Base-by-base conservation (phyloP, 2,113 vertebrate genomes). In the Megalops atlanticus region DNA sequence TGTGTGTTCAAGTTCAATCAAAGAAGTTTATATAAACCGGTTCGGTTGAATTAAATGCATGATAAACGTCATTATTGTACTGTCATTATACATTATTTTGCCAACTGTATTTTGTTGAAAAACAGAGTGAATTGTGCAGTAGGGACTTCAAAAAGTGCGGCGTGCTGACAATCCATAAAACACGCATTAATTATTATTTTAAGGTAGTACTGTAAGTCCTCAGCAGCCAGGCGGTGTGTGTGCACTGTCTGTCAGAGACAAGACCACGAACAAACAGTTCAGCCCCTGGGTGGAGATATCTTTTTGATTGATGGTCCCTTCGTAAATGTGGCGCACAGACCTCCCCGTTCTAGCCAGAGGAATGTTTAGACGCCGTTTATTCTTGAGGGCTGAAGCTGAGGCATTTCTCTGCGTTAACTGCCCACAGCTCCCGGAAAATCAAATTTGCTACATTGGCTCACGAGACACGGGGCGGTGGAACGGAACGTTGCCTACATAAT, bases 231-330 rank as follows among this genome's bases (percentile, higher is more conserved):
- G 79, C 69, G 45, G 79, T 2, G 79, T 35, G 18, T n/a, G 70
- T 18, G 21, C 47, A 33, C 36, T 21, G 43, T 43, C 11, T 47
- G 24, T 31, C 41, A 35, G 35, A 7, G 47, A 43, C 7, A 39
- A 45, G 11, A 58, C 68, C 14, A 3, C 16, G 40, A 69, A n/a
- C 0, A n/a, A 7, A 11, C 4, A 79, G 38, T n/a, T 3, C 0
- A 31, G 10, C 38, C 73, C 77, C 72, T 89, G 89, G 92, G 89
- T 87, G 91, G 91, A 81, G 90, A 86, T 86, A 82, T 31, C 71
- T 7, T 12, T 78, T 76, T 88, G 90, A 91, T 83, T 86, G 91
- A 89, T 76, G 86, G 88, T 77, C 85, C 86, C 82, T 88, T 88
- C 83, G 81, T 49, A 82, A 86, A 86, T 76, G 84, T 79, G 83